These are phyloP conservation scores for Drosophila ironensis DNA, from an alignment of 1,140 invertebrate species.

Conservation along the genomic window DNA sequence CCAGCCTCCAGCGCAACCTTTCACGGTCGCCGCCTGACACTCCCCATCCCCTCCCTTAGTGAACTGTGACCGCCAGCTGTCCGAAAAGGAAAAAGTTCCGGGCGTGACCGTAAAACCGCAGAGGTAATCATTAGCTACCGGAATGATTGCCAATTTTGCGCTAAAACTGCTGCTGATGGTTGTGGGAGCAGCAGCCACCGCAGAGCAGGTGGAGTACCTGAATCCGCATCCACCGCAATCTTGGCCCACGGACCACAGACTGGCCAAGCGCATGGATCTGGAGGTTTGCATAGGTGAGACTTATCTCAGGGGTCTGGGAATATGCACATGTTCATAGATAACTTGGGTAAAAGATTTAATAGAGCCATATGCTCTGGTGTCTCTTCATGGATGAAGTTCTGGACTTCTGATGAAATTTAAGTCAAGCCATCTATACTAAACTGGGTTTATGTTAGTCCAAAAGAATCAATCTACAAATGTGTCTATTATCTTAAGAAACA, in stretches of 20 bases:
- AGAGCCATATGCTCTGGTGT: no score
- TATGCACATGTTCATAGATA: background rate
- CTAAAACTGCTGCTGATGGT: slow-evolving; percentile 18
- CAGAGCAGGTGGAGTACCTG: slow-evolving; percentile 54
- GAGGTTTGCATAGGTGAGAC: slow-evolving; percentile 73
- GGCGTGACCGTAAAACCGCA: slow-evolving; percentile 38
- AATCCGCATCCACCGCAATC: slow-evolving; percentile 3
- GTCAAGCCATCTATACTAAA: background rate
- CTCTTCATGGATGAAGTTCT: no score
- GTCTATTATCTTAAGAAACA: no score
- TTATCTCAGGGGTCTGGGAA: background rate
- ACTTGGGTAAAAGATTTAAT: no score
- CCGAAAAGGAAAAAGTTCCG: slow-evolving; percentile 3
- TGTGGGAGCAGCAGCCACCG: slow-evolving; percentile 26
- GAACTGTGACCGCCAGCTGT: slow-evolving; percentile 47
- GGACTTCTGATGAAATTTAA: no score
- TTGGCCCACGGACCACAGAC: slow-evolving; percentile 41
- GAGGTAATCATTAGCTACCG: slow-evolving; percentile 23
- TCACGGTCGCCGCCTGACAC: background rate
- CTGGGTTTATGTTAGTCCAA: no score
- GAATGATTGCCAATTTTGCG: slow-evolving; percentile 36
- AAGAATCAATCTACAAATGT: no score
- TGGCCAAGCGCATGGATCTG: slow-evolving; percentile 78
- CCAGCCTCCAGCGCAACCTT: slow-evolving; percentile 6
- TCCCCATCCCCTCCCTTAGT: no score